Conservation (phyloP, 2,888 invertebrate genomes). For the Kuschelorhynchus macadamiae region DNA sequence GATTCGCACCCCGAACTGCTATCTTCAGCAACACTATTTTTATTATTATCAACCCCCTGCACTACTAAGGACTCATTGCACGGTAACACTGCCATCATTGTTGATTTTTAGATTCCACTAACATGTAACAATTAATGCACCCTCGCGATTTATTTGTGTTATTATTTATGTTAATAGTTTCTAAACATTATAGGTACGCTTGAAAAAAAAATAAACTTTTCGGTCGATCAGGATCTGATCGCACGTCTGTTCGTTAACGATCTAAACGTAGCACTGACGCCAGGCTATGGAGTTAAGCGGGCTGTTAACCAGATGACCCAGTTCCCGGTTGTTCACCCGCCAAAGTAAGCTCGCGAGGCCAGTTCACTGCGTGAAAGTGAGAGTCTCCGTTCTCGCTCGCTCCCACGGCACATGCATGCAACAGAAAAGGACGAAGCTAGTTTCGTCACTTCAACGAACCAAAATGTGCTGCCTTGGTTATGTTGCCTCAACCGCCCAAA, state of each 20-base stretch:
- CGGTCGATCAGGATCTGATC: conserved; percentile 7
- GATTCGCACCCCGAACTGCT: conserved; percentile 62
- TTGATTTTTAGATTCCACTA: conserved; percentile 47
- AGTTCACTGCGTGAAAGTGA: conserved; percentile 76
- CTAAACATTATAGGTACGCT: conserved; percentile 19
- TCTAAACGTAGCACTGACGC: conserved; percentile 76
- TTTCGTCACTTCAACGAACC: conserved; percentile 58
- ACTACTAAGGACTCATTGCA: conserved; percentile 62
- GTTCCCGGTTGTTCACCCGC: conserved; percentile 82
- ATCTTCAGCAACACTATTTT: conserved; percentile 53
- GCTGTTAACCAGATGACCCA: conserved; percentile 82
- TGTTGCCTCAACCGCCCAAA: conserved; percentile 55
- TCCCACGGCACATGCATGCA: conserved; percentile 42
- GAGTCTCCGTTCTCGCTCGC: conserved; percentile 68
- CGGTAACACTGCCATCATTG: conserved; percentile 68
- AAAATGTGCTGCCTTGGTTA: conserved; percentile 35
- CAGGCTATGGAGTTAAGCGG: conserved; percentile 72
- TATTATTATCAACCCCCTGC: conserved; percentile 21
- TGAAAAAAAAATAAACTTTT: too few species aligned
- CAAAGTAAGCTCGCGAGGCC: conserved; percentile 71
- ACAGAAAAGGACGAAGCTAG: conserved; percentile 52
- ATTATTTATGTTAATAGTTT: not conserved
- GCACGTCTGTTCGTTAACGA: conserved; percentile 47
- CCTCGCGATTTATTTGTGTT: conserved; percentile 25
- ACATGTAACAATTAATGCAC: not conserved